Conservation (phyloP, 1,140 invertebrate species). For the Bilobella aurantiaca region DNA sequence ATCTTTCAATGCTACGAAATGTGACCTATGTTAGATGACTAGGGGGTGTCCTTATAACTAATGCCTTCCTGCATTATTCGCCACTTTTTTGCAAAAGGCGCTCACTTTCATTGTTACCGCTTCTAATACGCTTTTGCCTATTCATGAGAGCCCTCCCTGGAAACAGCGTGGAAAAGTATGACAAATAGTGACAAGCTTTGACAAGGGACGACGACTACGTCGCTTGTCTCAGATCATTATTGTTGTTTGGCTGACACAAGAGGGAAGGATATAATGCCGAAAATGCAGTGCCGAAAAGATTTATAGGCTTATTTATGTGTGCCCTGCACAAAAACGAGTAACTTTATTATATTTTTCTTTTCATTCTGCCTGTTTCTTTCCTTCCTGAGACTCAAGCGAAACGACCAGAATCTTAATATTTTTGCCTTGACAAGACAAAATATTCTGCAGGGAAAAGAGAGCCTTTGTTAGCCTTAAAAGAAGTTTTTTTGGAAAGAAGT, state of each 20-base stretch:
- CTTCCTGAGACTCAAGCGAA: too few species aligned
- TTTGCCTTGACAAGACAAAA: neutral
- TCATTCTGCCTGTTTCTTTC: too few species aligned
- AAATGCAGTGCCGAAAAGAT: conserved; percentile 2
- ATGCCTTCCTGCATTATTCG: neutral
- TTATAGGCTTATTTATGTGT: neutral
- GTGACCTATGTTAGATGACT: neutral
- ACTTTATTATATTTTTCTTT: conserved; percentile 1
- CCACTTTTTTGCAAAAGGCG: neutral
- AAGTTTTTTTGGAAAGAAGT: too few species aligned
- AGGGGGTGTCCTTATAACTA: neutral
- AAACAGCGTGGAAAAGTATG: neutral
- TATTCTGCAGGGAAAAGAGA: neutral
- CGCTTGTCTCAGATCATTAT: neutral
- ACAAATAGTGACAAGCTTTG: conserved; percentile 2
- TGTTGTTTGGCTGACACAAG: neutral
- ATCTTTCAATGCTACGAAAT: too few species aligned
- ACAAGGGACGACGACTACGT: too few species aligned
- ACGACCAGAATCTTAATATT: neutral
- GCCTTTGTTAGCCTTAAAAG: too few species aligned
- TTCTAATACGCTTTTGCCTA: too few species aligned
- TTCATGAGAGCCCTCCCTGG: too few species aligned
- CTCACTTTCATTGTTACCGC: too few species aligned
- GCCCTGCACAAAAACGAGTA: neutral
- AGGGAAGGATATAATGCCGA: neutral